Evolutionary conservation across 2,797 vertebrate genomes (phyloP).

Genomic region (Catostomus latipinnis): DNA sequence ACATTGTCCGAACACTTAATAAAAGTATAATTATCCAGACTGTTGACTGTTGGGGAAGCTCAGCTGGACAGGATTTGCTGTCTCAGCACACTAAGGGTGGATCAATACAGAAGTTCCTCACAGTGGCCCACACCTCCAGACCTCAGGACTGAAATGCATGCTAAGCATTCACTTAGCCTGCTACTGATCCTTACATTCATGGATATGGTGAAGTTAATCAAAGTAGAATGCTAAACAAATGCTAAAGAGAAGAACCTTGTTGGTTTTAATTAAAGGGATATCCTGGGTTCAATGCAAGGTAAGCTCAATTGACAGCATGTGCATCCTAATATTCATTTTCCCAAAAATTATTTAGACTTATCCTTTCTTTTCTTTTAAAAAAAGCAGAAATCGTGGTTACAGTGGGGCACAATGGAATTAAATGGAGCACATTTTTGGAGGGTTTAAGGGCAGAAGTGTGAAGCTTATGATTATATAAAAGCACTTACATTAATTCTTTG

Average conservation of each 20-base stretch:
- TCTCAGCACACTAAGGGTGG: slow-evolving; percentile 33
- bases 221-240: slow-evolving; percentile 12
- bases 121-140: slow-evolving; percentile 28
- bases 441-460: no score
- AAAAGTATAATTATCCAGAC: slow-evolving; percentile 32
- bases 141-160: slow-evolving; percentile 49
- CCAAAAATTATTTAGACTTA: no score
- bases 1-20: slow-evolving; percentile 9
- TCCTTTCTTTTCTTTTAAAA: no score
- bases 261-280: not conserved
- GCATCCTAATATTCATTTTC: no score
- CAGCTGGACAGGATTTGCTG: slow-evolving; percentile 10
- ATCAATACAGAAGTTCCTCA: slow-evolving; percentile 45
- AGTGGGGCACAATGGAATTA: no score
- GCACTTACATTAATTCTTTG: no score
- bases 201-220: slow-evolving; percentile 33
- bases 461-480: no score
- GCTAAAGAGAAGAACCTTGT: slow-evolving; percentile 34
- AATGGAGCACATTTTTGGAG: no score
- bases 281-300: no score
- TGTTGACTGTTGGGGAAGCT: slow-evolving; percentile 39
- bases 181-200: slow-evolving; percentile 35
- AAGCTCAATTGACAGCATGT: no score
- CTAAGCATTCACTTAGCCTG: slow-evolving; percentile 52
- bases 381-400: no score